Conservation (phyloP, 92 coral and sea anemone species). For the Epizoanthus rinbou region DNA sequence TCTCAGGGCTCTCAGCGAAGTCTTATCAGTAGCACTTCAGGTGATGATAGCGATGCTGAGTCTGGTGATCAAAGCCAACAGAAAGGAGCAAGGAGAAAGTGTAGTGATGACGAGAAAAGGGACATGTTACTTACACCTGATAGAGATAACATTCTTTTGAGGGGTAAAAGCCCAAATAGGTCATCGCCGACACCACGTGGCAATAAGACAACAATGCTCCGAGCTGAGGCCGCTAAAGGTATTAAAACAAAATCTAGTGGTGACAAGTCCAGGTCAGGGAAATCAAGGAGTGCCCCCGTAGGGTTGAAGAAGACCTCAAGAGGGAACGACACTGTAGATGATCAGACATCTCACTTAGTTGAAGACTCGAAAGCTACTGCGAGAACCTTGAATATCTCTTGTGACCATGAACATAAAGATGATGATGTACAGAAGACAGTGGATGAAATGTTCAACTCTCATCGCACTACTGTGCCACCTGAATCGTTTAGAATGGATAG, state of each 20-base stretch:
- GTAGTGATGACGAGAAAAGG: slow-evolving; percentile 47
- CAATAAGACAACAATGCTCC: slow-evolving; percentile 79
- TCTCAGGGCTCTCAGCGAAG: slow-evolving; percentile 56
- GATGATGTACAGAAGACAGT: slow-evolving; percentile 67
- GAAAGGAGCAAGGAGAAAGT: slow-evolving; percentile 40
- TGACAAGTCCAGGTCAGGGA: slow-evolving; percentile 10
- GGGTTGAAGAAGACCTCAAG: slow-evolving; percentile 4
- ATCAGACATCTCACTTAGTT: background rate
- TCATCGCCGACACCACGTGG: slow-evolving; percentile 69
- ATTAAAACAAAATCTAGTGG: slow-evolving; percentile 28
- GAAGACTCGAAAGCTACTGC: slow-evolving; percentile 33
- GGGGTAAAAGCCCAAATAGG: slow-evolving; percentile 46
- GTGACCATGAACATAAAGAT: slow-evolving; percentile 5
- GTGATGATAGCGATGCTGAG: slow-evolving; percentile 65
- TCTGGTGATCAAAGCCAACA: slow-evolving; percentile 46
- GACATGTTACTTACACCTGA: slow-evolving; percentile 34
- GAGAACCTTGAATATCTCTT: slow-evolving; percentile 9
- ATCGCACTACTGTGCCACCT: slow-evolving; percentile 46
- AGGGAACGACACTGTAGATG: slow-evolving; percentile 2
- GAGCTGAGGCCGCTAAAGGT: slow-evolving; percentile 78
- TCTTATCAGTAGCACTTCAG: slow-evolving; percentile 69
- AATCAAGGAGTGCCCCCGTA: slow-evolving; percentile 5
- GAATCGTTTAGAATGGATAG: slow-evolving; percentile 78
- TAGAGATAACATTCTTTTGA: slow-evolving; percentile 43
- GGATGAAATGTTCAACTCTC: slow-evolving; percentile 63